Conservation (phyloP, 2,797 vertebrate genomes). For the Calcarius lapponicus region DNA sequence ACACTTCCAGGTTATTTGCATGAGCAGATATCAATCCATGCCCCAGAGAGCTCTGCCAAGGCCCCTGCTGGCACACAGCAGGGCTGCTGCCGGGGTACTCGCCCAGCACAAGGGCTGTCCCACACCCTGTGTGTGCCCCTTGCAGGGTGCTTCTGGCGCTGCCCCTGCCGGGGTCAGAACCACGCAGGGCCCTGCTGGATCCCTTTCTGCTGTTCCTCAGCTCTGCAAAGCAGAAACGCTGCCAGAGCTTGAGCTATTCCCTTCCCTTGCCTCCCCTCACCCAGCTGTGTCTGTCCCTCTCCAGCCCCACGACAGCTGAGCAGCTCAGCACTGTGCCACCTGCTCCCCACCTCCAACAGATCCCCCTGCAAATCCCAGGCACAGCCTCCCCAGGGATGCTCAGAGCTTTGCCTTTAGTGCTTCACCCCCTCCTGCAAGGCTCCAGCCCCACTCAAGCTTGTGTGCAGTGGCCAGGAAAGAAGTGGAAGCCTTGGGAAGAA, state of each 20-base stretch:
- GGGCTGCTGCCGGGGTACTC: constrained; percentile 7
- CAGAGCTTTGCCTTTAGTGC: not conserved
- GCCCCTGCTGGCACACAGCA: constrained; percentile 26
- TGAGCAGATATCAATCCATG: constrained; percentile 38
- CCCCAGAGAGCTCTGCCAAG: constrained; percentile 31
- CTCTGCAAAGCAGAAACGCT: constrained; percentile 38
- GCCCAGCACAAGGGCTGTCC: not conserved
- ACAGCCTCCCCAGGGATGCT: not conserved
- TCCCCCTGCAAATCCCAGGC: not conserved
- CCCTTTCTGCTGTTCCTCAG: not conserved
- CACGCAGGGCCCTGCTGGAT: not conserved
- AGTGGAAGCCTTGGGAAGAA: not conserved
- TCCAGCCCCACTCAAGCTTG: accelerated
- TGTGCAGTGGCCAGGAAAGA: accelerated
- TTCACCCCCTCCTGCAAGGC: not conserved
- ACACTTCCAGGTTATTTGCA: constrained; percentile 56
- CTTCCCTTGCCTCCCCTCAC: constrained; percentile 6
- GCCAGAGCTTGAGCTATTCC: constrained; percentile 12
- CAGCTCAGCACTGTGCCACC: constrained; percentile 76
- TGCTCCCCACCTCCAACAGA: constrained; percentile 72
- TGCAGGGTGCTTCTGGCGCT: not conserved
- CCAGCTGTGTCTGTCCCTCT: constrained; percentile 73
- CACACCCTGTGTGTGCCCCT: not conserved
- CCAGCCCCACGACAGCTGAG: constrained; percentile 73
- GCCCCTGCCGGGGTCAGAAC: accelerated